Conservation (phyloP, 2,888 invertebrate species). For the Orchesellides sinensis region DNA sequence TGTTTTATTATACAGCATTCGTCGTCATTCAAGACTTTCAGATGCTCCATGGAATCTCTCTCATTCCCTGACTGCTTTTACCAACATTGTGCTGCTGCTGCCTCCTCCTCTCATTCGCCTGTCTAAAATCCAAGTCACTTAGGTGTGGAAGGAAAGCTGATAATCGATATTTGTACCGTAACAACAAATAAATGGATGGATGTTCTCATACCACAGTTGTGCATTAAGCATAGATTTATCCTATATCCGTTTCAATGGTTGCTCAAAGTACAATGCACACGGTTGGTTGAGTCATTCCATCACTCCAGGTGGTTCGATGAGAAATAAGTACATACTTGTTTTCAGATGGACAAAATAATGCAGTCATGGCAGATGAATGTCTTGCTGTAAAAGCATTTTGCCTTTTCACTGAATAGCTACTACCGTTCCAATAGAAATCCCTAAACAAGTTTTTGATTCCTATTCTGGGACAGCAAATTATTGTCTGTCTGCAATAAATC, state of each 20-base stretch:
- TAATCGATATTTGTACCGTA: slow-evolving; percentile 57
- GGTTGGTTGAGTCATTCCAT: slow-evolving; percentile 23
- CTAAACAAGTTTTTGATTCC: slow-evolving; percentile 54
- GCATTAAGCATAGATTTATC: not conserved
- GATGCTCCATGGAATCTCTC: slow-evolving; percentile 33
- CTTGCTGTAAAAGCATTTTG: no score
- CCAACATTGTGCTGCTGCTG: not conserved
- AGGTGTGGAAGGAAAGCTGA: slow-evolving; percentile 59
- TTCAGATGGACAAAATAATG: slow-evolving; percentile 6
- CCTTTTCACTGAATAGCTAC: not conserved
- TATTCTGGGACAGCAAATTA: slow-evolving; percentile 33
- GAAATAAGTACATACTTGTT: slow-evolving; percentile 35
- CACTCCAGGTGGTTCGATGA: slow-evolving; percentile 39
- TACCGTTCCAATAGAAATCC: slow-evolving; percentile 23
- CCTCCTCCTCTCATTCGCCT: slow-evolving; percentile 29
- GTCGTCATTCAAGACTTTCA: not conserved
- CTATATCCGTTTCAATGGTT: slow-evolving; percentile 1
- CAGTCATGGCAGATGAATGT: slow-evolving; percentile 38
- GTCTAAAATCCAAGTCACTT: slow-evolving; percentile 34
- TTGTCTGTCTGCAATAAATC: slow-evolving; percentile 56
- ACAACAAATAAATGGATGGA: slow-evolving; percentile 6
- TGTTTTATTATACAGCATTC: not conserved
- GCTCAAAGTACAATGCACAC: not conserved
- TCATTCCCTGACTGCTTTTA: not conserved
- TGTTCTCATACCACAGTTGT: not conserved